Evolutionary conservation across 2,888 invertebrate genomes (phyloP).

Genomic region (Trichacis sp.): DNA sequence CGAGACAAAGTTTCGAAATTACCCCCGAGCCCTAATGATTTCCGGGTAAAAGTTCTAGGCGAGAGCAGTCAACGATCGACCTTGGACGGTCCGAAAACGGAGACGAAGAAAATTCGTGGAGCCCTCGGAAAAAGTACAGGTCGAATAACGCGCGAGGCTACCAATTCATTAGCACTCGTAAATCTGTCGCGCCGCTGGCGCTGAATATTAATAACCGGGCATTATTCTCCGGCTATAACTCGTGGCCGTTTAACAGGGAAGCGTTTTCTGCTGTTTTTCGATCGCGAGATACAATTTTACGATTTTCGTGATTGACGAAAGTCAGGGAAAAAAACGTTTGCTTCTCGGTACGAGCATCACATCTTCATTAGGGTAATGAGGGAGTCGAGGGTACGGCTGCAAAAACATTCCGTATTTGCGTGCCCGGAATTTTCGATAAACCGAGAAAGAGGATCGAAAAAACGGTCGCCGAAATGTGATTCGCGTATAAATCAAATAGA

Average conservation of each 20-base stretch:
- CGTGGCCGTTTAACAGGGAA: slow-evolving; percentile 60
- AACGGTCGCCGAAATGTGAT: neutral
- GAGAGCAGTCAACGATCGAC: slow-evolving; percentile 29
- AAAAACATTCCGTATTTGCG: slow-evolving; percentile 61
- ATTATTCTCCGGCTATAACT: slow-evolving; percentile 64
- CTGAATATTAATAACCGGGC: slow-evolving; percentile 65
- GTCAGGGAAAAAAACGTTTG: neutral
- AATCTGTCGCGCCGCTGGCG: slow-evolving; percentile 64
- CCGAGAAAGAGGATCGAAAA: neutral
- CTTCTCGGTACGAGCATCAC: slow-evolving; percentile 50
- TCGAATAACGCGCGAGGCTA: slow-evolving; percentile 48
- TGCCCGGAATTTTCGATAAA: no score
- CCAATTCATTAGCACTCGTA: slow-evolving; percentile 68
- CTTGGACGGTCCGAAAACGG: slow-evolving; percentile 34
- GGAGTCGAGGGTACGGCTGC: slow-evolving; percentile 47
- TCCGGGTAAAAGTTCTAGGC: slow-evolving; percentile 55
- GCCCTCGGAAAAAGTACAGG: slow-evolving; percentile 29
- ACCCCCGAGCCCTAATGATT: slow-evolving; percentile 55
- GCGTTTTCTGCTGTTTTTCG: slow-evolving; percentile 9
- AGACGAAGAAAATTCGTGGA: slow-evolving; percentile 26
- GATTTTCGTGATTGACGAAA: neutral
- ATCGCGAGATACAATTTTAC: slow-evolving; percentile 2
- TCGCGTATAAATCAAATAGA: slow-evolving; percentile 8
- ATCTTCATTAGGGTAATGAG: slow-evolving; percentile 68
- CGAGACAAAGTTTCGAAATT: slow-evolving; percentile 52